phyloP scores from a whole-genome alignment of 2,797 vertebrate species.

The Leontocebus nigricollis region DNA sequence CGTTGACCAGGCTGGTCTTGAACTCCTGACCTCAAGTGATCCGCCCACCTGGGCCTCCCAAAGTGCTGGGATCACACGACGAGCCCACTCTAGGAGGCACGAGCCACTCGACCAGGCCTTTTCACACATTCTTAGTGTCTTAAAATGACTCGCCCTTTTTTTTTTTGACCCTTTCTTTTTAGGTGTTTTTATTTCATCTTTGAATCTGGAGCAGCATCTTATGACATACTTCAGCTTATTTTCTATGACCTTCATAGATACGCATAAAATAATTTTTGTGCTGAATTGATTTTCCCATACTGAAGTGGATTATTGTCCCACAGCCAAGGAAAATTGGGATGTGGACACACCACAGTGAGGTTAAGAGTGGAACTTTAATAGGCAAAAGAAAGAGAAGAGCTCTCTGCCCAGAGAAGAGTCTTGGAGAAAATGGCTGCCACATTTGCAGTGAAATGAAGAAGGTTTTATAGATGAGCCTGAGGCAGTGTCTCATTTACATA shows the following conservation, averaged over 20 bases:
- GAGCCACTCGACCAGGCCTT: too few species aligned
- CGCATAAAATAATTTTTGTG: not conserved
- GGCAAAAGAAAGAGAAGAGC: not conserved
- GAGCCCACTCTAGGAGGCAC: too few species aligned
- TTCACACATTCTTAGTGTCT: not conserved
- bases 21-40: not conserved
- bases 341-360: not conserved
- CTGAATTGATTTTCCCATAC: not conserved
- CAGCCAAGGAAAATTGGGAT: not conserved
- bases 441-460: not conserved
- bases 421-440: not conserved
- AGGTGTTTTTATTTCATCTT: not conserved
- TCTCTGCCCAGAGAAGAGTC: not conserved
- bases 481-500: not conserved
- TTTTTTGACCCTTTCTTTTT: not conserved
- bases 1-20: not conserved
- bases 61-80: not conserved
- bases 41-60: not conserved
- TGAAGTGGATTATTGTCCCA: not conserved
- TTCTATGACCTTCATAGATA: not conserved
- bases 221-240: not conserved
- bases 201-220: not conserved
- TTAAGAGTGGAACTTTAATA: not conserved
- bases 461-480: not conserved
- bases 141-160: not conserved